These are phyloP conservation scores for Syrista parreyssii DNA, from an alignment of 2,888 invertebrate genomes.

Conservation along the genomic window DNA sequence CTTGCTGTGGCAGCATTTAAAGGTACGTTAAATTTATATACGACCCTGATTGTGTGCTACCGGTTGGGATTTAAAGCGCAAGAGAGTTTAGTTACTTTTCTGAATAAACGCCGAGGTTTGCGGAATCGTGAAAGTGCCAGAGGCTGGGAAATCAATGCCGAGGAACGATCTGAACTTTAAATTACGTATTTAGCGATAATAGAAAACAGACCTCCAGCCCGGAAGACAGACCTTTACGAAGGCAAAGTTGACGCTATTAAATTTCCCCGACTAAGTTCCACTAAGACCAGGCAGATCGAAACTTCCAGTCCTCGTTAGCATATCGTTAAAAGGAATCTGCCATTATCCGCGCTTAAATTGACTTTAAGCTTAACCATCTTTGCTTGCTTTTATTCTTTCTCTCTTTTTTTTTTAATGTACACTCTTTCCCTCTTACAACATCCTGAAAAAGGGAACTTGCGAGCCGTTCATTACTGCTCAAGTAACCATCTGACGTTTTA, in stretches of 20 bases:
- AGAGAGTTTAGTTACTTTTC: neutral
- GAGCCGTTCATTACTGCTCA: neutral
- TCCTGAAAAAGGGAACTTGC: neutral
- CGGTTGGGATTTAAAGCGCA: neutral
- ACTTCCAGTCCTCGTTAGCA: conserved; percentile 17
- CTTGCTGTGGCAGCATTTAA: neutral
- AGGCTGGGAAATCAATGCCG: neutral
- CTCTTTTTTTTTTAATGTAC: neutral
- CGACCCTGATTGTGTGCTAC: neutral
- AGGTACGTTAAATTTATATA: neutral
- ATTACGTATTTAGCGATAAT: conserved; percentile 19
- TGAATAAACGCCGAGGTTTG: neutral
- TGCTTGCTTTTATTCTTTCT: neutral
- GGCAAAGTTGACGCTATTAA: conserved; percentile 18
- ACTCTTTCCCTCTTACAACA: neutral
- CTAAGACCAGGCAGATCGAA: neutral
- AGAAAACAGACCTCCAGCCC: conserved; percentile 17
- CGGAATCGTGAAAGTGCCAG: neutral
- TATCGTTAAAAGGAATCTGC: conserved; percentile 11
- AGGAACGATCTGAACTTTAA: conserved; percentile 10
- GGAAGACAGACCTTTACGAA: conserved; percentile 1
- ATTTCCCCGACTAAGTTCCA: conserved; percentile 14
- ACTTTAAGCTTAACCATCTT: neutral
- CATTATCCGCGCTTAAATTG: neutral
- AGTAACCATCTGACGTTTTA: neutral